Percentiles rank a stretch among this genome's conserved stretches.
These are phyloP conservation scores for Athene cunicularia DNA, from an alignment of 2,113 vertebrate species.

Conservation along the genomic window DNA sequence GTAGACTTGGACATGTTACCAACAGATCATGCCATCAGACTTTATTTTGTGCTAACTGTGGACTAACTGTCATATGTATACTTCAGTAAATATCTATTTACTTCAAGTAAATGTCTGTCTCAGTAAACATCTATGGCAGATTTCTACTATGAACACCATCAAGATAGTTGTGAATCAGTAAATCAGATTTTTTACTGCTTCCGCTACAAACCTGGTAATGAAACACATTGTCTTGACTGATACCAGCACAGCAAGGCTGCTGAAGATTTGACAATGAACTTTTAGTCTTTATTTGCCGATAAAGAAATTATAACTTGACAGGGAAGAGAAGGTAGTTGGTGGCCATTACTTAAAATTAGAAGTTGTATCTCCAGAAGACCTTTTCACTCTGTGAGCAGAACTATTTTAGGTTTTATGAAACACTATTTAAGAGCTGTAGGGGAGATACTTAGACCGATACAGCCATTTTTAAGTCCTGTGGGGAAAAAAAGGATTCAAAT, in stretches of 20 bases:
- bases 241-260: background rate
- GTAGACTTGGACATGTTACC: background rate
- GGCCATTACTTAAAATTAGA: background rate
- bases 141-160: background rate
- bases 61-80: no score
- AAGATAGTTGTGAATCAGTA: background rate
- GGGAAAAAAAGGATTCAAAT: background rate
- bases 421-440: background rate
- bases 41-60: background rate
- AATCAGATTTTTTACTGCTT: background rate
- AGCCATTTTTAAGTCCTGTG: background rate
- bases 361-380: background rate
- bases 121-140: background rate
- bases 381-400: background rate
- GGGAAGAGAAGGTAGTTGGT: background rate
- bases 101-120: background rate
- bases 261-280: background rate
- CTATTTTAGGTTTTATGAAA: background rate
- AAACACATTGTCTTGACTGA: background rate
- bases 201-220: background rate
- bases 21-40: background rate
- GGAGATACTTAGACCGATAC: background rate
- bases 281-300: background rate
- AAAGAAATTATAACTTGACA: background rate
- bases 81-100: background rate